Base-by-base conservation (phyloP, 2,113 vertebrate species). In the Epinephelus lanceolatus region DNA sequence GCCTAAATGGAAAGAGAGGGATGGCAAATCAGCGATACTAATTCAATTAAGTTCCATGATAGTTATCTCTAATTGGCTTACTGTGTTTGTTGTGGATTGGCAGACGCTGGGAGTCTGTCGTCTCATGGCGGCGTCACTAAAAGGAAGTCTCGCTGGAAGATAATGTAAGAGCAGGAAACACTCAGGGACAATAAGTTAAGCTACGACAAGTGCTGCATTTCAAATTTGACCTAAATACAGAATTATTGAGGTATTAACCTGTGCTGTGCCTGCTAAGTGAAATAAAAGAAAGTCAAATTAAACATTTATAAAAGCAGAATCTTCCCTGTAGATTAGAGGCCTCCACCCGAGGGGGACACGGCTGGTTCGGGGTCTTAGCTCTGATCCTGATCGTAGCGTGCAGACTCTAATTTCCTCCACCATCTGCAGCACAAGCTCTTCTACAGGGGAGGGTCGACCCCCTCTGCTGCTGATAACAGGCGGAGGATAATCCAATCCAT, bases 61-160 rank as follows among this genome's bases (percentile, higher is more conserved):
- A 63, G 77, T 84, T 80, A 84, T 88, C 84, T 85, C 55, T 90
- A 90, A 88, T 92, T 90, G 89, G 91, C 76, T 88, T 85, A 83
- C 6, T 76, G 83, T 23, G 4, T 76, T 81, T 71, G 62, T 0
- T 76, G 76, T 80, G 86, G 84, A 86, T 77, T 33, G 78, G 68
- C 72, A 77, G 75, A 67, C 63, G 45, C 30, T 45, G 18, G 47
- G 74, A 70, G 78, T 81, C 90, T 80, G 86, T 76, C 67, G 81
- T 78, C 75, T 84, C 52, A 1, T 45, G 6, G 80, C 17, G 19
- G 60, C 79, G 0, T 60, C 67, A 0, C 88, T 55, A 74, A 17
- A 6, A 37, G 13, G n/a, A 75, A 45, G 42, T 12, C 42, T 45
- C 11, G 42, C 42, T 45, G 42, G 8, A 12, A 6, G 76, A 73